phyloP scores from a whole-genome alignment of 2,888 invertebrate genomes.

The Heteropelma amictum region DNA sequence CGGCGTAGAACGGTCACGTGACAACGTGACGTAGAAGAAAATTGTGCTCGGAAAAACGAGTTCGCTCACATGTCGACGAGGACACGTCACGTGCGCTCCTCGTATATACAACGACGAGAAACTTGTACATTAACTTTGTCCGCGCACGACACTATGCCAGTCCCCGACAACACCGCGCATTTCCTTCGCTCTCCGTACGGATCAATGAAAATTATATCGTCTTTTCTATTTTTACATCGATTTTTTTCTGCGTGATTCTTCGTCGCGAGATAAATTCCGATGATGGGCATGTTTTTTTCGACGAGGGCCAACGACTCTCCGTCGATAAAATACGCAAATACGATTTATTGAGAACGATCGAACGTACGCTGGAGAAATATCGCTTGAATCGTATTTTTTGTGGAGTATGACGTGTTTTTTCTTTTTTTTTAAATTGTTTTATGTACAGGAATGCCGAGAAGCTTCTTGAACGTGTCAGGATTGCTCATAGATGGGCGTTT shows the following conservation, averaged over 20 bases:
- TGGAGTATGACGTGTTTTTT: too few relatives aligned
- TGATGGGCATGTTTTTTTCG: too few relatives aligned
- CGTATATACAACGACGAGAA: neutral
- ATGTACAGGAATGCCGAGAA: too few relatives aligned
- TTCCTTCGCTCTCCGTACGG: neutral
- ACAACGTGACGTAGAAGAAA: conserved; percentile 52
- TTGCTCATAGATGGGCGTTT: too few relatives aligned
- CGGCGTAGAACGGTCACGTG: conserved; percentile 56
- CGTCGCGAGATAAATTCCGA: neutral
- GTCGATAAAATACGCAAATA: too few relatives aligned
- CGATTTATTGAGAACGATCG: too few relatives aligned
- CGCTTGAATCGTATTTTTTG: too few relatives aligned
- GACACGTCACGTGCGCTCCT: conserved; percentile 43
- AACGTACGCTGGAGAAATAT: too few relatives aligned
- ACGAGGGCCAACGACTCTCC: neutral
- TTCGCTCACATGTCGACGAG: conserved; percentile 47
- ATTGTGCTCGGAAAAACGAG: conserved; percentile 40
- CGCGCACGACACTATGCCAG: neutral
- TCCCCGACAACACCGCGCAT: neutral
- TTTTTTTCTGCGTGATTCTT: neutral
- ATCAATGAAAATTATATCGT: neutral
- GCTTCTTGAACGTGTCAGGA: too few relatives aligned
- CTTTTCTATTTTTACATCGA: neutral
- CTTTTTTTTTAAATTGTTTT: too few relatives aligned
- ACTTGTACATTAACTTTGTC: too few relatives aligned